Conservation (phyloP, 2,888 invertebrate species). For the Steromphala cineraria region DNA sequence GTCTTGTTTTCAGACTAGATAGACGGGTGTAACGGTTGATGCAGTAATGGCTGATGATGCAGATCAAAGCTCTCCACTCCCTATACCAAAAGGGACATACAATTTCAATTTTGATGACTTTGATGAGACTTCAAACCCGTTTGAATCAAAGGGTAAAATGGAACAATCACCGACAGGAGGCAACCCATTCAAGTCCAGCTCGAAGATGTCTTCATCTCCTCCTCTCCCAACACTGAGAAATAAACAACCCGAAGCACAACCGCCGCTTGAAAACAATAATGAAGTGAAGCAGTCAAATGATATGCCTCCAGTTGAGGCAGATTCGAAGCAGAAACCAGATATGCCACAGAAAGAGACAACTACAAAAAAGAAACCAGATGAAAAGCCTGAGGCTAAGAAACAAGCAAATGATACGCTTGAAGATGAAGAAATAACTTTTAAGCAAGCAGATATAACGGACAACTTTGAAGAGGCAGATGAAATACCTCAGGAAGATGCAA, state of each 20-base stretch:
- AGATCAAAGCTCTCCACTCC: constrained; percentile 41
- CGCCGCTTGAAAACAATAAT: constrained; percentile 16
- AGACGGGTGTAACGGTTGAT: not conserved
- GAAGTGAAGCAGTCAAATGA: constrained; percentile 15
- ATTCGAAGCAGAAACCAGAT: too few species aligned
- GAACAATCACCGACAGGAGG: constrained; percentile 51
- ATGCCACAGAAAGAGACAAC: too few species aligned
- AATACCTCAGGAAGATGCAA: too few species aligned
- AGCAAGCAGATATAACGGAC: too few species aligned
- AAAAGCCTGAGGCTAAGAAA: too few species aligned
- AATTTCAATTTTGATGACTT: constrained; percentile 71
- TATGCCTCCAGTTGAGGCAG: too few species aligned
- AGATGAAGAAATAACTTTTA: too few species aligned
- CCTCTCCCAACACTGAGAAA: constrained; percentile 7
- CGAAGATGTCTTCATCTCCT: constrained; percentile 26
- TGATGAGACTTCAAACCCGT: constrained; percentile 69
- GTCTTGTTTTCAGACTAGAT: not conserved
- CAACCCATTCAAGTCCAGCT: constrained; percentile 34
- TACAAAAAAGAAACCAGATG: too few species aligned
- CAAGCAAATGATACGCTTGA: too few species aligned
- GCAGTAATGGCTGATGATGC: constrained; percentile 3
- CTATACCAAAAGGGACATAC: constrained; percentile 77
- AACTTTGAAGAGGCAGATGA: too few species aligned
- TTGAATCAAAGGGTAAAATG: constrained; percentile 56
- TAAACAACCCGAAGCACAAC: not conserved